These are phyloP conservation scores for Styela plicata DNA, from an alignment of 23 tunicate genomes.

Conservation along the genomic window DNA sequence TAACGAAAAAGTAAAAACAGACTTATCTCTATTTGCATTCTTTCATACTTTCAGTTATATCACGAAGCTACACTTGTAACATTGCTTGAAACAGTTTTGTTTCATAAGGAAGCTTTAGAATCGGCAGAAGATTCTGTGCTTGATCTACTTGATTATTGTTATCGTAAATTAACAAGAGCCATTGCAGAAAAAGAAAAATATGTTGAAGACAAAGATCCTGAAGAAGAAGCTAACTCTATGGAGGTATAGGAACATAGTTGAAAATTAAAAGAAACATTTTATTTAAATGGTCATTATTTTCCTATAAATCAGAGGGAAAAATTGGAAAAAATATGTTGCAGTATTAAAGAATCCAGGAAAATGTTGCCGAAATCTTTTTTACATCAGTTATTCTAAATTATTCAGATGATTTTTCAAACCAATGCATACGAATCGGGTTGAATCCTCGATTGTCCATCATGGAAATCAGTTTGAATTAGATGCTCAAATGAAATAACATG, in stretches of 20 bases:
- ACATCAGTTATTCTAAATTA: no score
- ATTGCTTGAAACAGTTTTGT: constrained; percentile 83
- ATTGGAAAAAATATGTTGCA: no score
- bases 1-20: no score
- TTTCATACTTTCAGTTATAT: constrained; percentile 45
- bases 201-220: constrained; percentile 6
- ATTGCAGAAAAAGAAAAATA: constrained; percentile 20
- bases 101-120: constrained; percentile 73
- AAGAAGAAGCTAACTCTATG: constrained; percentile 32
- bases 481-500: no score
- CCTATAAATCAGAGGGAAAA: neutral
- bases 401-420: no score
- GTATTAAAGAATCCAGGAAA: no score
- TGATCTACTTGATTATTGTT: constrained; percentile 95
- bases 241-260: constrained; percentile 25
- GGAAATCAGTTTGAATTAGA: no score
- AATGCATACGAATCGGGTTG: no score
- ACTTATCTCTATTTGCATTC: neutral
- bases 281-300: neutral
- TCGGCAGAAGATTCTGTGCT: constrained; percentile 69
- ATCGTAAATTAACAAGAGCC: constrained; percentile 52
- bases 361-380: no score
- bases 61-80: constrained; percentile 88
- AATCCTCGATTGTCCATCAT: no score
- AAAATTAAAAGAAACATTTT: neutral